phyloP scores from a whole-genome alignment of 2,113 vertebrate species.

The Sinocyclocheilus anophthalmus region DNA sequence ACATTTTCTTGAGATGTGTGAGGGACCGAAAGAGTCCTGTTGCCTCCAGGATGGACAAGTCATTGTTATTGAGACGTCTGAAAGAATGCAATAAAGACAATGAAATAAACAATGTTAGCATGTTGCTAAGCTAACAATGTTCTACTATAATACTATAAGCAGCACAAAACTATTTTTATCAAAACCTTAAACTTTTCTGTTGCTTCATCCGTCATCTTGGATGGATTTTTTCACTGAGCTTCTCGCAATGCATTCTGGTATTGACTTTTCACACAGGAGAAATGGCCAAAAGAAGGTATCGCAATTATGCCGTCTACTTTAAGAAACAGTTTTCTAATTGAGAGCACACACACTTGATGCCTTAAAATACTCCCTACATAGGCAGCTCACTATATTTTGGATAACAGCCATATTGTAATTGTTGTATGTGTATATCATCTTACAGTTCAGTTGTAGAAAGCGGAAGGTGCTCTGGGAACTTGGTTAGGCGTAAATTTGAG shows the following conservation, averaged over 20 bases:
- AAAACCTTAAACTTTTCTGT: neutral
- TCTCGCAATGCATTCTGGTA: neutral
- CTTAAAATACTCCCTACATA: neutral
- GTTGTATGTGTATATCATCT: constrained; percentile 49
- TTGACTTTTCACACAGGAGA: neutral
- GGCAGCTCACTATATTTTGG: neutral
- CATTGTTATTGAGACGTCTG: constrained; percentile 93
- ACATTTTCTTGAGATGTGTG: constrained; percentile 97
- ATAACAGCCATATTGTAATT: neutral
- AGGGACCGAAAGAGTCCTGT: constrained; percentile 92
- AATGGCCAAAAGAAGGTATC: too few relatives aligned
- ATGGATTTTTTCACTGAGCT: neutral
- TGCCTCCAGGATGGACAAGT: constrained; percentile 90
- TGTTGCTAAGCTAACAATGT: neutral
- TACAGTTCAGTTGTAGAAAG: constrained; percentile 91
- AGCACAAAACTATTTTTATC: neutral
- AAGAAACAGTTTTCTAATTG: neutral
- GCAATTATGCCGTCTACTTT: neutral
- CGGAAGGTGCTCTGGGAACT: constrained; percentile 92
- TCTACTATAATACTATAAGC: neutral
- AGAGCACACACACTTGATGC: neutral
- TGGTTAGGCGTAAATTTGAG: constrained; percentile 90
- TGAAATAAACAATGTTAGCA: neutral
- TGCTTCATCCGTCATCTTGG: neutral
- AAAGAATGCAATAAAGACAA: constrained; percentile 28